phyloP scores from a whole-genome alignment of 1,140 invertebrate genomes.

The Eriocheir sinensis region DNA sequence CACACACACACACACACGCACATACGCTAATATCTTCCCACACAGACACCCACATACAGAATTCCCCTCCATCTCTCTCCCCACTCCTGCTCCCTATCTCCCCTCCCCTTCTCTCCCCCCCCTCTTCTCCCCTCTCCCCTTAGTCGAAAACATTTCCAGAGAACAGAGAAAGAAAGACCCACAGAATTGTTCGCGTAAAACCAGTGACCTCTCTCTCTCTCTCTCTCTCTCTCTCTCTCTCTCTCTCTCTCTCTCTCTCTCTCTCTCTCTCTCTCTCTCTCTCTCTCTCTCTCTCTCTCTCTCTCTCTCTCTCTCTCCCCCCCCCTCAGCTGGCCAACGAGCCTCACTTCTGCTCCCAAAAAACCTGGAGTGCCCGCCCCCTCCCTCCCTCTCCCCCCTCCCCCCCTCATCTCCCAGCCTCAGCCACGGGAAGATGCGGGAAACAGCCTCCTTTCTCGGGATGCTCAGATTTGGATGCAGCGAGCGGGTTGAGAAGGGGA shows the following conservation, averaged over 20 bases:
- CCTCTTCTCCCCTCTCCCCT: background rate
- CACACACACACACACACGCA: no score
- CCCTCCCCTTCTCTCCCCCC: background rate
- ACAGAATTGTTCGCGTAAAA: no score
- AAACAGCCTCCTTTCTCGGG: background rate
- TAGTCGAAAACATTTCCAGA: no score
- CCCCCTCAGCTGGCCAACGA: slow-evolving; percentile 10
- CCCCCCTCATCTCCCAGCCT: background rate
- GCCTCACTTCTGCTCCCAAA: slow-evolving; percentile 11
- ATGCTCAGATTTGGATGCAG: slow-evolving; percentile 42
- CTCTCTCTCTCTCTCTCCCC: background rate
- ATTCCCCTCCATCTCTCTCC: no score
- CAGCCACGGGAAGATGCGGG: slow-evolving; percentile 25
- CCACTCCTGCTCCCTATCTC: no score
- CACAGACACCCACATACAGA: no score
- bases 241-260: background rate
- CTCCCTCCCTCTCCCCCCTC: background rate
- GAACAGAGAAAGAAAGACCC: no score
- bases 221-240: slow-evolving; percentile 24
- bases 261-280: background rate
- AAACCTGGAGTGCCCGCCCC: background rate
- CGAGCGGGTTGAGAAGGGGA: background rate
- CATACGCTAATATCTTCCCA: no score
- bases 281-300: slow-evolving; percentile 46
- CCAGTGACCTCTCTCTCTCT: background rate